Percentiles rank a stretch among this genome's conserved stretches.
These are phyloP conservation scores for Perithous albicinctus DNA, from an alignment of 2,888 invertebrate species.

Conservation along the genomic window DNA sequence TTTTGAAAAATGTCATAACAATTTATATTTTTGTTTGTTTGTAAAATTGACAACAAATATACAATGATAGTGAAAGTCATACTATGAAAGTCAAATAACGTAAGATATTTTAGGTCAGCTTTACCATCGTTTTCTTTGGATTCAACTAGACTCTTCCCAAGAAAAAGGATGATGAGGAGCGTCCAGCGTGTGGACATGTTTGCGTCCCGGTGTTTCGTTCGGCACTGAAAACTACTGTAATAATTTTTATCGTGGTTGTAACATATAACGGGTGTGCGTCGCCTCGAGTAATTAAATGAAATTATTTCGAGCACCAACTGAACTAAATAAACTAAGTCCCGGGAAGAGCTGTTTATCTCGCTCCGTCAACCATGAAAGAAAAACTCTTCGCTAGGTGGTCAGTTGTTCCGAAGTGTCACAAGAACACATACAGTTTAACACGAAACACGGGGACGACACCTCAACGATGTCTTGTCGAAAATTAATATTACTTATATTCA, in stretches of 20 bases:
- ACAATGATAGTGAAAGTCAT: too few species aligned
- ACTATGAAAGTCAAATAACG: constrained; percentile 20
- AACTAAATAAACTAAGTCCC: background rate
- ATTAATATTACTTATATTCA: constrained; percentile 32
- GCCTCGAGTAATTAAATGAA: constrained; percentile 43
- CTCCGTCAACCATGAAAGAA: constrained; percentile 72
- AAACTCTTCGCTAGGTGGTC: background rate
- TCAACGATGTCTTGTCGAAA: constrained; percentile 21
- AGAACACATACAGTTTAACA: constrained; percentile 27
- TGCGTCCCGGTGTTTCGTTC: constrained; percentile 30
- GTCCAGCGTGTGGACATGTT: constrained; percentile 64
- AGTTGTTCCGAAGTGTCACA: constrained; percentile 7
- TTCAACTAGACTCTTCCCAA: constrained; percentile 25
- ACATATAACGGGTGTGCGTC: constrained; percentile 61
- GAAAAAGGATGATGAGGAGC: constrained; percentile 49
- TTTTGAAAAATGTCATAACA: too few species aligned
- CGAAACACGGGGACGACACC: background rate
- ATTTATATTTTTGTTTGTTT: too few species aligned
- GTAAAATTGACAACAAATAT: too few species aligned
- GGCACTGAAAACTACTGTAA: constrained; percentile 66
- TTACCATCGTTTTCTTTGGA: constrained; percentile 71
- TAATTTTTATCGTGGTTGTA: constrained; percentile 1
- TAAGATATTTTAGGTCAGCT: background rate
- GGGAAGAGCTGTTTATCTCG: constrained; percentile 51
- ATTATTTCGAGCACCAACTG: constrained; percentile 57